Evolutionary conservation across 2,888 invertebrate species (phyloP).

Genomic region (Aphodius sticticus): DNA sequence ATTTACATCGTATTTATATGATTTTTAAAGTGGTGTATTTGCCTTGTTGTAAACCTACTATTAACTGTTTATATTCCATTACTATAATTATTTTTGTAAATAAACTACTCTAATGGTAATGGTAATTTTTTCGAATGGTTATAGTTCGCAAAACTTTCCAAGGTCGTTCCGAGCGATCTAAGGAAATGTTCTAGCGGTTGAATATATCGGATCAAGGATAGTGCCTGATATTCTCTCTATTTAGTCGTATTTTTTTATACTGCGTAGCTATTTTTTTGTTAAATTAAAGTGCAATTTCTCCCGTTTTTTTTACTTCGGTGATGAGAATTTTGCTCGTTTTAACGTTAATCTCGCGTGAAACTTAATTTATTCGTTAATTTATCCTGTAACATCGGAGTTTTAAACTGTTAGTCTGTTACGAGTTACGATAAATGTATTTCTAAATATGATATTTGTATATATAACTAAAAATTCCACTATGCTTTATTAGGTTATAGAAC

Average conservation of each 20-base stretch:
- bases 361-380: neutral
- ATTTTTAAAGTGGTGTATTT: conserved; percentile 9
- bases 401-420: neutral
- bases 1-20: neutral
- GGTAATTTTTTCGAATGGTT: neutral
- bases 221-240: neutral
- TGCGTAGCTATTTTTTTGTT: neutral
- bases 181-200: neutral
- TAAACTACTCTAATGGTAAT: conserved; percentile 1
- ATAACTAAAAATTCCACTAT: neutral
- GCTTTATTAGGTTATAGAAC: neutral
- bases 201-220: neutral
- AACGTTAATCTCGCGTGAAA: neutral
- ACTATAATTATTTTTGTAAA: conserved; percentile 14
- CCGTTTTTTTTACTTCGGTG: neutral
- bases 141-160: neutral
- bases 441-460: neutral
- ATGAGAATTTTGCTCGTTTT: neutral
- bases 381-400: neutral
- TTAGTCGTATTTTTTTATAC: neutral
- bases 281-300: neutral
- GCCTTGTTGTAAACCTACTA: conserved; percentile 1
- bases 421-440: neutral
- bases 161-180: neutral
- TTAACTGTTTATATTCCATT: conserved; percentile 21